Evolutionary conservation across 2,888 invertebrate genomes (phyloP), one percentile per base, ranked within the genome.

Genomic region (Eristalinus sepulchralis): DNA sequence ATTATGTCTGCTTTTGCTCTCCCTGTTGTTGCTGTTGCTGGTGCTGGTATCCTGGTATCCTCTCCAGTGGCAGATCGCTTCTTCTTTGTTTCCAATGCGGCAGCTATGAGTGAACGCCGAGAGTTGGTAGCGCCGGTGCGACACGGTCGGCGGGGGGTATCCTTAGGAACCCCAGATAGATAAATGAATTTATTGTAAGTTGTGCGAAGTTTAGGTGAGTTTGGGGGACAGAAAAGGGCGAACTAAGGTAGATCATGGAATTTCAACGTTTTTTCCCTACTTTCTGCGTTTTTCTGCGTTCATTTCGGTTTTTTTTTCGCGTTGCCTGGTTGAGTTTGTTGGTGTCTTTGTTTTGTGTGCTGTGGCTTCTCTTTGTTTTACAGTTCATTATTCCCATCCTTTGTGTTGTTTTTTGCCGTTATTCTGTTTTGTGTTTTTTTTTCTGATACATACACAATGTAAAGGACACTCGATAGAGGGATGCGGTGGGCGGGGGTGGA

Each of bases 151-250:
- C 33, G 73, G 62, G 39, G 76, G 53, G 57, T 77, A 66, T 63
- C 39, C 78, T 36, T 75, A 62, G 83, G 79, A 79, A 47, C 47
- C 27, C 27, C 86, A 83, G 82, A 82, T 78, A 83, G 83, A 83
- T 86, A 86, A 86, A 86, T 86, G 86, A 86, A 86, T 86, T 86
- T 86, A 86, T 83, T 83, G 86, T 86, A 83, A 79, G 86, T 86
- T 86, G 70, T 70, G 66, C 36, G 78, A 86, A 83, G 78, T 86
- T 86, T 79, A 67, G 86, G 78, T 77, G 82, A 77, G 83, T 75
- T 57, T 83, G 78, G 77, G 81, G 82, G 34, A 53, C 62, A 31
- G 36, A 36, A 86, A 82, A 79, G 83, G 73, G 75, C 83, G 3
- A 47, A 4, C 57, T 79, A 71, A 86, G 86, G 86, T 86, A 83